phyloP scores from a whole-genome alignment of 2,113 vertebrate species.

The Phoxinus phoxinus region DNA sequence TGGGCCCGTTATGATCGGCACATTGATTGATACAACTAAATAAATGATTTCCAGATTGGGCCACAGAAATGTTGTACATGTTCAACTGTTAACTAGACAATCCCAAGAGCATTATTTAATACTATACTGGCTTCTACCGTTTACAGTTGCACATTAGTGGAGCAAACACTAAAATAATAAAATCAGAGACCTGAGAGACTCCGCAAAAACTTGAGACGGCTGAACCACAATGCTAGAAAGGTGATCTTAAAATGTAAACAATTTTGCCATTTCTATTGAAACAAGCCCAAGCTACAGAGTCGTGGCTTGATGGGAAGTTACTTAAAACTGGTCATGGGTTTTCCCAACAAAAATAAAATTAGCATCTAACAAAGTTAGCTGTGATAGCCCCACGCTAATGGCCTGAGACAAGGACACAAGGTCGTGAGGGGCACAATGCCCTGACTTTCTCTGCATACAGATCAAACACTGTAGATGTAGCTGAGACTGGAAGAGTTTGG shows the following conservation, averaged over 20 bases:
- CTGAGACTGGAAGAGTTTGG: no score
- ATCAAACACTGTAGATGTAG: not conserved
- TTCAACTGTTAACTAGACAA: not conserved
- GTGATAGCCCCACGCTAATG: conserved; percentile 65
- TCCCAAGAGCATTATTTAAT: not conserved
- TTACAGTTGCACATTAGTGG: not conserved
- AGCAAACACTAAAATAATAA: not conserved
- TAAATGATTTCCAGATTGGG: conserved; percentile 34
- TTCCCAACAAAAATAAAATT: conserved; percentile 63
- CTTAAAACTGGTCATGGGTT: conserved; percentile 55
- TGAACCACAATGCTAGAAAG: not conserved
- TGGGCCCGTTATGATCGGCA: conserved; percentile 12
- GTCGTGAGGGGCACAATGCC: not conserved
- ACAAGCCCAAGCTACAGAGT: not conserved
- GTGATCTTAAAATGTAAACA: not conserved
- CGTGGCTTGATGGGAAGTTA: not conserved
- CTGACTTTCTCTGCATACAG: not conserved
- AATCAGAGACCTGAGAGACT: conserved; percentile 18
- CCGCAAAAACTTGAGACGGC: not conserved
- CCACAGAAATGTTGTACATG: not conserved
- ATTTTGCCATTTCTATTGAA: conserved; percentile 11
- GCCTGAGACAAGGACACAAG: conserved; percentile 1
- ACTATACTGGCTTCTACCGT: not conserved
- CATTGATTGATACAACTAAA: conserved; percentile 4
- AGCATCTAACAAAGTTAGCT: conserved; percentile 68